Base-by-base conservation (phyloP, 2,888 invertebrate species). In the Drosophila pseudotalamancana region DNA sequence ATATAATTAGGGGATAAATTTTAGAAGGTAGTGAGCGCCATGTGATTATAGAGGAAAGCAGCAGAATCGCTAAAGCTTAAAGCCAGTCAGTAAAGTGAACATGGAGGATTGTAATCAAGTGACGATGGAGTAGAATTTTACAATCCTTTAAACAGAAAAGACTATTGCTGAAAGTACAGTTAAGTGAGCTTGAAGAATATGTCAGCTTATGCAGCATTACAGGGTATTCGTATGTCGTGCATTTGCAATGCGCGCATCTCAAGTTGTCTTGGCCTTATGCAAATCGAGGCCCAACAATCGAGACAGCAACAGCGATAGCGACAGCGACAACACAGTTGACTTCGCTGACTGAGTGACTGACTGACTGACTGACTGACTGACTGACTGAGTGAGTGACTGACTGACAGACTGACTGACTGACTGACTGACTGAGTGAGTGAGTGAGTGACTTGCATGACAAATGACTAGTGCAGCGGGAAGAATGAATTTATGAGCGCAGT, bases 401-500 rank as follows among this genome's bases (percentile, higher is more conserved):
- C n/a, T 25, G 56, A 59, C 25, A 39, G 48, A 54, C 4, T 16
- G 48, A 61, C 9, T 42, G 53, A 51, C 19, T 55, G 46, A 53
- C 12, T 61, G 77, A 72, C 14, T 61, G 72, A 57, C 11, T 65
- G 65, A 59, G 0, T 61, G 72, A 73, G 27, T 74, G 74, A 66
- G 54, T 63, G 51, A 62, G 48, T 68, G 76, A 57, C 40, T 67
- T 61, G 77, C 72, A 68, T 75, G 77, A 75, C 77, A 69, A 60
- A 76, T 78, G 71, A 71, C 66, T 57, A 57, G 55, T 53, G 51
- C 35, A 34, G 51, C 50, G 39, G 25, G 62, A 77, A 59, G 71
- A 71, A 54, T 74, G 77, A 70, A 83, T 82, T 84, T 86, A 82
- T 60, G 81, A 80, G 84, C 84, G 55, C 68, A 84, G 53, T 81